Base-by-base conservation (phyloP, 2,797 vertebrate genomes). In the Halcyon badia region DNA sequence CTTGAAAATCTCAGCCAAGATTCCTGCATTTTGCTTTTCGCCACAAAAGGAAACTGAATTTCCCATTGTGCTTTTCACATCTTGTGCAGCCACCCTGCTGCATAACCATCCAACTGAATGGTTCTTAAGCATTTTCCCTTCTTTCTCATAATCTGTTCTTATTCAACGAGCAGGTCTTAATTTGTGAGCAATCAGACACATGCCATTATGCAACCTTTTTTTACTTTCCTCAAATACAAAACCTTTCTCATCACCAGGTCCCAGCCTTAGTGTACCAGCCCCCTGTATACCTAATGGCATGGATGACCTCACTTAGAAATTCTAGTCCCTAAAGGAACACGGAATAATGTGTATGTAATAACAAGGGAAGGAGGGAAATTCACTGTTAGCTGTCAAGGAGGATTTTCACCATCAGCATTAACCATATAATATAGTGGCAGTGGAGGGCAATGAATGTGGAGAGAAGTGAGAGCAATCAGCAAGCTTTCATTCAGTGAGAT, bases 401-500 rank as follows among this genome's bases (percentile, higher is more conserved):
- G 96, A 98, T 98, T 98, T 98, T 97, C 95, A 97, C 87, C 89
- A 97, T 98, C 97, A 97, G 98, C 98, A 97, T 96, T 97, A 98
- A 98, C 97, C 95, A 94, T 97, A 98, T 98, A 98, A 98, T 98
- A 98, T 94, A 98, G 97, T 98, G 98, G 98, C 98, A 98, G 98
- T 97, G 94, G 96, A 98, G 98, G 91, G 97, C 98, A 98, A 98
- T 98, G 98, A 98, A 98, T 98, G 98, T 97, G 97, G 97, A 97
- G 95, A 98, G 97, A 97, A 97, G 98, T 97, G 97, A 97, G 98
- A 98, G 99, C 98, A 99, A 99, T 99, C 99, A 99, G 98, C 97
- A 98, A 98, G 97, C 98, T 99, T 99, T 99, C 98, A 98, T 97
- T 99, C 97, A 98, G 96, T 61, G 98, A 99, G 99, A 99, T 98